Percentiles rank a stretch among this genome's conserved stretches.
These are phyloP conservation scores for Neolamprologus variostigma DNA, from an alignment of 2,113 vertebrate genomes.

Conservation along the genomic window DNA sequence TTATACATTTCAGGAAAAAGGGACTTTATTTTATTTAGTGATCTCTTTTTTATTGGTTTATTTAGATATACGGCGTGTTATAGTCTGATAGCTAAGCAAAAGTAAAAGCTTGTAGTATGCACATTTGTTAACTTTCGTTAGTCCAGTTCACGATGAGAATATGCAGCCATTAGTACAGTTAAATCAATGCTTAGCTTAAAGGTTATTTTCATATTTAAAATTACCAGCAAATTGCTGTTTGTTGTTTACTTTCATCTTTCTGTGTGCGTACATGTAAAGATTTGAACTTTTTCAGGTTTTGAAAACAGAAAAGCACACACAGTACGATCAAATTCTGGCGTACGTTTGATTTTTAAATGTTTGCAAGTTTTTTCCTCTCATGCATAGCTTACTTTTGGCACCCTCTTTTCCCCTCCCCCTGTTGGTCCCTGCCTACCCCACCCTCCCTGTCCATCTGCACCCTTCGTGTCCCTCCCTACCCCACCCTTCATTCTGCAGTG, in stretches of 20 bases:
- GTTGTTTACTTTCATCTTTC: neutral
- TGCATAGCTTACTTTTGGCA: constrained; percentile 36
- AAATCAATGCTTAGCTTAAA: neutral
- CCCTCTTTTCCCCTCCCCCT: constrained; percentile 22
- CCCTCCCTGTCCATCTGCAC: constrained; percentile 35
- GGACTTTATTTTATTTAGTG: neutral
- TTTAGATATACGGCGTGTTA: neutral
- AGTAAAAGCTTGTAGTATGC: neutral
- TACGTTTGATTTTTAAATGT: neutral
- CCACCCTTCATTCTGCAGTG: constrained; percentile 62
- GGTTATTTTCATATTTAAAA: neutral
- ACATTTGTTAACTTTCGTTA: neutral
- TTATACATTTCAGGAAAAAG: neutral
- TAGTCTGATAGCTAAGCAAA: neutral
- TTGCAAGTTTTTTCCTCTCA: neutral
- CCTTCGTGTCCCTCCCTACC: constrained; percentile 44
- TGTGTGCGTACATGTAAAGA: neutral
- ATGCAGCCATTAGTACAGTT: neutral
- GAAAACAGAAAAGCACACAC: neutral
- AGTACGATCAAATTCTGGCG: neutral
- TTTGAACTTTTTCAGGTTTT: neutral
- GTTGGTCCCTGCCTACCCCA: constrained; percentile 31
- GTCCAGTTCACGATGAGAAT: neutral
- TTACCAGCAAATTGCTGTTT: neutral
- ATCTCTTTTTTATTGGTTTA: neutral